Percentiles rank a stretch among this genome's conserved stretches.
Evolutionary conservation across 2,797 vertebrate genomes (phyloP).

Genomic region (Xerus rutilus): DNA sequence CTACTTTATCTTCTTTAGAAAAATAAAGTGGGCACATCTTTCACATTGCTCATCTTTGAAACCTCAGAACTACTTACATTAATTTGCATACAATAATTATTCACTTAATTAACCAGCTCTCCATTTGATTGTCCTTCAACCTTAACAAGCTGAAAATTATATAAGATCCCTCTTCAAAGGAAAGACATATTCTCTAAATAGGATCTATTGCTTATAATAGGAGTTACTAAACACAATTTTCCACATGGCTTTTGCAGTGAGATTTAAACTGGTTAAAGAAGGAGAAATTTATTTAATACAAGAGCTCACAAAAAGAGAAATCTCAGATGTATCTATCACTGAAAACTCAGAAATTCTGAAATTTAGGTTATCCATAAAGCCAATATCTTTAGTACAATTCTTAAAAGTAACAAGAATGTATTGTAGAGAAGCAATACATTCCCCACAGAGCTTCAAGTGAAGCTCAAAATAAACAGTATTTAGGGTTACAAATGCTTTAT

Average conservation of each 20-base stretch:
- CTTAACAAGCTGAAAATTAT: constrained; percentile 59
- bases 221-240: background rate
- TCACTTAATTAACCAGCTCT: constrained; percentile 66
- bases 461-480: constrained; percentile 49
- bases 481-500: constrained; percentile 37
- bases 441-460: constrained; percentile 6
- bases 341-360: background rate
- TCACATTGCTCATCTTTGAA: constrained; percentile 29
- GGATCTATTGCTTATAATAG: background rate
- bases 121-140: constrained; percentile 56
- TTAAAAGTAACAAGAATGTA: constrained; percentile 43
- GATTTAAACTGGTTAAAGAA: constrained; percentile 29
- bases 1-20: constrained; percentile 33
- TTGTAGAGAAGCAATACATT: background rate
- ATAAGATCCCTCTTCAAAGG: constrained; percentile 57
- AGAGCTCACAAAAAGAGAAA: constrained; percentile 25
- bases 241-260: background rate
- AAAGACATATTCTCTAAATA: background rate
- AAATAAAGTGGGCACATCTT: background rate
- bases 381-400: constrained; percentile 29
- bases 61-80: constrained; percentile 14
- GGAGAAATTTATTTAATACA: background rate
- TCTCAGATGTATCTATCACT: background rate
- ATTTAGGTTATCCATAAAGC: constrained; percentile 27
- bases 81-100: constrained; percentile 76